These are phyloP conservation scores for Tinamus guttatus DNA, from an alignment of 2,113 vertebrate genomes.

Conservation along the genomic window DNA sequence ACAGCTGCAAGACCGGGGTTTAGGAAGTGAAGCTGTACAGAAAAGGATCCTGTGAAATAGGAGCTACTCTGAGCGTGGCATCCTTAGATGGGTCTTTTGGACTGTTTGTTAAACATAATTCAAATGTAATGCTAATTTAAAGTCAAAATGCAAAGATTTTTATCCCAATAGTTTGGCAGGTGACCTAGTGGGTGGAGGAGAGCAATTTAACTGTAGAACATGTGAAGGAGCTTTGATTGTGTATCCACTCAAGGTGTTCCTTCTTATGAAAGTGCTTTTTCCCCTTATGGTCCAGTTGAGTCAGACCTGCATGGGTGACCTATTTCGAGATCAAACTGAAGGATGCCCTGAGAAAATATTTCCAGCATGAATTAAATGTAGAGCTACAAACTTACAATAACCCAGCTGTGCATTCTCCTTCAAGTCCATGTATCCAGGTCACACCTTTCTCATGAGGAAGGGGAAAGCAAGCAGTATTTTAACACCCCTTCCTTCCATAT, in stretches of 20 bases:
- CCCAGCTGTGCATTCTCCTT: conserved; percentile 18
- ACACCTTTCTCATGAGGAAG: conserved; percentile 40
- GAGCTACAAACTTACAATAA: not conserved
- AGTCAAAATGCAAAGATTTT: not conserved
- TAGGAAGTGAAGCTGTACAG: not conserved
- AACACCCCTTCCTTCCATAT: not conserved
- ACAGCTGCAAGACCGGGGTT: not conserved
- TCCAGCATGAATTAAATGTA: not conserved
- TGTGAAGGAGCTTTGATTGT: conserved; percentile 11
- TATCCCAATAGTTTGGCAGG: not conserved
- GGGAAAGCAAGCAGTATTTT: not conserved
- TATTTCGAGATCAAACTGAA: conserved; percentile 14
- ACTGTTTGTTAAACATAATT: not conserved
- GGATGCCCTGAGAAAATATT: not conserved
- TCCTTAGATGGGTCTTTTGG: not conserved
- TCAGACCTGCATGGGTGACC: not conserved
- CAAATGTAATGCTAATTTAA: not conserved
- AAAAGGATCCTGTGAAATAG: not conserved
- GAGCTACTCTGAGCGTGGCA: not conserved
- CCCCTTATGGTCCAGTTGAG: not conserved
- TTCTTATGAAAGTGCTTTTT: not conserved
- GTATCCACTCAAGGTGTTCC: not conserved
- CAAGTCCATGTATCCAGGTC: conserved; percentile 44
- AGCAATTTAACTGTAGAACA: not conserved
- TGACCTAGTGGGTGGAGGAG: not conserved